Percentiles rank a stretch among this genome's conserved stretches.
phyloP scores from a whole-genome alignment of 35 echinoderm and acorn worm genomes.

The Nesometra sesokonis region DNA sequence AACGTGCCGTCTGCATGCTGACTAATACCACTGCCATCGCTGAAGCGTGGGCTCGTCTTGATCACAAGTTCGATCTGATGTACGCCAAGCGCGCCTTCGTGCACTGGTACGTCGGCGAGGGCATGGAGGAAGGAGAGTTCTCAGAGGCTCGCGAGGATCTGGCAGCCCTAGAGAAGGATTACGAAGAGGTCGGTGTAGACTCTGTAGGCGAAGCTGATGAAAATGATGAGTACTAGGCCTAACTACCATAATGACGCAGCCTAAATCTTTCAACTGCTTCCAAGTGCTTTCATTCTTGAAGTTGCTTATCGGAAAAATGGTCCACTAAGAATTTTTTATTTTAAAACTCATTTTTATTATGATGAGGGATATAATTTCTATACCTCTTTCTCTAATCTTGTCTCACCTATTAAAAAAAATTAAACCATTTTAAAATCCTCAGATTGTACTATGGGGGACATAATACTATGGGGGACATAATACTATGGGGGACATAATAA shows the following conservation, averaged over 20 bases:
- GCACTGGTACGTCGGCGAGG: conserved; percentile 36
- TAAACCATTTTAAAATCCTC: too few species aligned
- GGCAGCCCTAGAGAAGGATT: conserved; percentile 38
- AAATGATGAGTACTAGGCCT: not conserved
- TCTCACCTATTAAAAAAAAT: too few species aligned
- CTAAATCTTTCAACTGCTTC: not conserved
- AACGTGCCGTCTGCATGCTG: conserved; percentile 38
- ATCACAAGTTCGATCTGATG: conserved; percentile 40
- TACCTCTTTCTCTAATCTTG: too few species aligned
- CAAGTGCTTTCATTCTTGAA: not conserved
- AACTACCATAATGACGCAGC: not conserved
- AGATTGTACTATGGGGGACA: too few species aligned
- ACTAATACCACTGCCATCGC: conserved; percentile 40
- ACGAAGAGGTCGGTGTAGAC: conserved; percentile 38
- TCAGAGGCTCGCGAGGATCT: conserved; percentile 38
- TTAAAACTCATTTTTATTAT: too few species aligned
- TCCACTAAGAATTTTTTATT: too few species aligned
- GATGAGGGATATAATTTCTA: too few species aligned
- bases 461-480: too few species aligned
- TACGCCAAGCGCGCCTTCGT: conserved; percentile 39
- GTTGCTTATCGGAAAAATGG: too few species aligned
- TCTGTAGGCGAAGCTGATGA: conserved; percentile 14
- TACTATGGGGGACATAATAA: too few species aligned
- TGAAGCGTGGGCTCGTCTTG: conserved; percentile 36
- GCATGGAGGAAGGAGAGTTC: conserved; percentile 46